These are phyloP conservation scores for Forbesichthys agassizii DNA, from an alignment of 2,113 vertebrate genomes.

Conservation along the genomic window DNA sequence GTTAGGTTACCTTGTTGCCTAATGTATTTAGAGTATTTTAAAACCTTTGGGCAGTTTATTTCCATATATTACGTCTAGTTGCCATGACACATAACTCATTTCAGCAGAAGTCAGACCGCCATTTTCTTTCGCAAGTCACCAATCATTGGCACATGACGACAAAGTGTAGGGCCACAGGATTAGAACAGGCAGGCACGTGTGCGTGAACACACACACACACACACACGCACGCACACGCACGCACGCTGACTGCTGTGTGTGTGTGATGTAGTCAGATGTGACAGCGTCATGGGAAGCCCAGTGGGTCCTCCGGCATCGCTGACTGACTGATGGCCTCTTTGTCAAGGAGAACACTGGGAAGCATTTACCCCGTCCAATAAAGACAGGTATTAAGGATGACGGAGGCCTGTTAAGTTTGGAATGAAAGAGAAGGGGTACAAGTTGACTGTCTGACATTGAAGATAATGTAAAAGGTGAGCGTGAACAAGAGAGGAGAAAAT, in stretches of 20 bases:
- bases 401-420: neutral
- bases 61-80: no score
- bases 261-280: constrained; percentile 59
- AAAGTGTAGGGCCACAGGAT: neutral
- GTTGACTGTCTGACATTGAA: constrained; percentile 27
- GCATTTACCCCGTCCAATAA: constrained; percentile 58
- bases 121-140: no score
- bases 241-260: constrained; percentile 8
- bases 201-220: neutral
- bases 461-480: constrained; percentile 15
- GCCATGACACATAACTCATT: no score
- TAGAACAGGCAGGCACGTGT: neutral
- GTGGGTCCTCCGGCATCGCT: constrained; percentile 63
- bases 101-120: no score
- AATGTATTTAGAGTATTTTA: no score
- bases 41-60: no score
- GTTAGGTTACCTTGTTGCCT: neutral
- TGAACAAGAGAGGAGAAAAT: constrained; percentile 34
- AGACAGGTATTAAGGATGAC: neutral
- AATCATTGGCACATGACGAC: no score
- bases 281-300: constrained; percentile 53
- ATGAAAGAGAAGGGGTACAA: constrained; percentile 18
- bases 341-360: constrained; percentile 62
- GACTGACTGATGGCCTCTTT: constrained; percentile 64
- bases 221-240: neutral